Percentiles rank a stretch among this genome's conserved stretches.
Conservation (phyloP, 1,140 invertebrate genomes). For the Centruroides sculpturatus region DNA sequence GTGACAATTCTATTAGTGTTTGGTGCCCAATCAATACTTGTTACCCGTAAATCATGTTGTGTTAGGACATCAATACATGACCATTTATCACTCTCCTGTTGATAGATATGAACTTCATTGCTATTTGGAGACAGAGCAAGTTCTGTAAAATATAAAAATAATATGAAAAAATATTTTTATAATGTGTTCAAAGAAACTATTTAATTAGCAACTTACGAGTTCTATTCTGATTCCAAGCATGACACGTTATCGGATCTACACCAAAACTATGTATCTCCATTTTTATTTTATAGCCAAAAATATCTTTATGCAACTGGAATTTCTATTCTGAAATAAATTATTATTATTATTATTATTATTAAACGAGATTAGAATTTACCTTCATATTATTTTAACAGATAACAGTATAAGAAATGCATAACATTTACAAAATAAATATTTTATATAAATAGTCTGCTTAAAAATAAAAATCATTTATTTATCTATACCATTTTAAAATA, state of each 20-base stretch:
- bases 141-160: conserved; percentile 20
- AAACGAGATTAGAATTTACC: too few species aligned
- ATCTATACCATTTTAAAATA: too few species aligned
- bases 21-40: conserved; percentile 97
- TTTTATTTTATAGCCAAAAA: not conserved
- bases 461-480: too few species aligned
- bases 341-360: too few species aligned
- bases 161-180: not conserved
- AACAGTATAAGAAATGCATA: too few species aligned
- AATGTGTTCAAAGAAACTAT: too few species aligned
- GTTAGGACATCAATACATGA: conserved; percentile 64
- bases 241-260: conserved; percentile 82
- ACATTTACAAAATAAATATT: too few species aligned
- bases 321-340: too few species aligned
- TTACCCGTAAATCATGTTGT: conserved; percentile 91
- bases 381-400: too few species aligned
- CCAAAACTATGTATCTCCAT: conserved; percentile 79
- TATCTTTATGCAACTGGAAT: too few species aligned
- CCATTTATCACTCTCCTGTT: conserved; percentile 56
- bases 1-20: conserved; percentile 97
- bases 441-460: too few species aligned
- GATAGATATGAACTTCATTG: conserved; percentile 90
- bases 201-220: conserved; percentile 51
- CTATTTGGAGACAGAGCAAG: conserved; percentile 89
- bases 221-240: conserved; percentile 91